phyloP scores from a whole-genome alignment of 2,113 vertebrate genomes.

The Eublepharis macularius region DNA sequence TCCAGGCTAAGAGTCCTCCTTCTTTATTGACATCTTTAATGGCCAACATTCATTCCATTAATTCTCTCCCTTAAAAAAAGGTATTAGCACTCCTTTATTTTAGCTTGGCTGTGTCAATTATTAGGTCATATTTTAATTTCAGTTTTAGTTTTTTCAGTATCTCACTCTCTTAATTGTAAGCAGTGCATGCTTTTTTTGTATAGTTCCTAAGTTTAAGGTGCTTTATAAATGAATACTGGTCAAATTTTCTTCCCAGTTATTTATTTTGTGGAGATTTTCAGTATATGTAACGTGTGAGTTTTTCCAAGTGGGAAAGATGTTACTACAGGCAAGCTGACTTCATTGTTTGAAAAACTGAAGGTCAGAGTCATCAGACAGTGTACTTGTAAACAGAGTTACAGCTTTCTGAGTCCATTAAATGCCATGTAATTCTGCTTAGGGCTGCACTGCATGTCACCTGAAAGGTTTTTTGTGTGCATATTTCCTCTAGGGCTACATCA shows the following conservation, averaged over 20 bases:
- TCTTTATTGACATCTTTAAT: not conserved
- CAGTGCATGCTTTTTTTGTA: not conserved
- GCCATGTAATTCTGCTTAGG: no score
- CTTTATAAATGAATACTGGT: not conserved
- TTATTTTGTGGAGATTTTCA: not conserved
- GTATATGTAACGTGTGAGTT: not conserved
- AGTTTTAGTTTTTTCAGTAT: not conserved
- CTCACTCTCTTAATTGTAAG: not conserved
- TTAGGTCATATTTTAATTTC: not conserved
- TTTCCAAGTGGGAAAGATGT: not conserved
- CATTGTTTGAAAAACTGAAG: not conserved
- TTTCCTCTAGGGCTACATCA: no score
- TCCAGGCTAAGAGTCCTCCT: no score
- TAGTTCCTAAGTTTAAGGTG: not conserved
- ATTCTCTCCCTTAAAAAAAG: not conserved
- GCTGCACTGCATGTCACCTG: no score
- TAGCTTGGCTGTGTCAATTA: not conserved
- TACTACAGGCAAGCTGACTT: not conserved
- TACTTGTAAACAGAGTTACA: no score
- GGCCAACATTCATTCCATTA: not conserved
- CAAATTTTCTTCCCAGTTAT: not conserved
- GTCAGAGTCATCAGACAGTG: not conserved
- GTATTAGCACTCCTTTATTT: not conserved
- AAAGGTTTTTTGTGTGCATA: no score
- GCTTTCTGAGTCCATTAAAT: no score